Base-by-base conservation (phyloP, 2,888 invertebrate species). In the Automeris io region DNA sequence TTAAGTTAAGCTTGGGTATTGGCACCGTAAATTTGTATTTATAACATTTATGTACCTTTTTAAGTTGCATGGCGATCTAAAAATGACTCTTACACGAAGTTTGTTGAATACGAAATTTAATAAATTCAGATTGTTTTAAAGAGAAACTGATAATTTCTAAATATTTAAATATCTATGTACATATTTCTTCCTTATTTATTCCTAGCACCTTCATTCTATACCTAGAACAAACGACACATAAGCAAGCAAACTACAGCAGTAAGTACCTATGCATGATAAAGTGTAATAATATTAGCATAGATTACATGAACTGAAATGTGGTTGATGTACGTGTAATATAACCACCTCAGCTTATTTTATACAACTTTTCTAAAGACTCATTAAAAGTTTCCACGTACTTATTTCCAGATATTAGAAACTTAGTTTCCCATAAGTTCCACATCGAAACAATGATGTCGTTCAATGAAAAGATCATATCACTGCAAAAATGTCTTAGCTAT, bases 31-130 rank as follows among this genome's bases (percentile, higher is more conserved):
- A 29, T 57, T 49, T 49, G 49, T 49, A 53, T 34, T 50, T 48
- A 51, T 34, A 32, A 47, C 37, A 41, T 38, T 47, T 31, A 37
- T 45, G 42, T 39, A 64, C 65, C 70, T 55, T 59, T 61, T 67
- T 69, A 70, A 68, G 62, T 55, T 49, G 49, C 43, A 51, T 48
- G 48, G 47, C 42, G 57, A 49, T 56, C 54, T 49, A 54, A 57
- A 71, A 71, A 70, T 69, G 55, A 63, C 63, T 67, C 53, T 51
- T 37, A 58, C 62, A 54, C 54, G 51, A 57, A 69, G 70, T 61
- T 62, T 62, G 57, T 63, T 63, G 67, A 68, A 64, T 69, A 61
- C 65, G 48, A 59, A 58, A 55, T 41, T 37, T 40, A 35, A n/a
- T n/a, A n/a, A n/a, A n/a, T n/a, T n/a, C n/a, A n/a, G n/a, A n/a